Evolutionary conservation across 2,888 invertebrate genomes (phyloP).

Genomic region (Stenchaetothrips biformis): DNA sequence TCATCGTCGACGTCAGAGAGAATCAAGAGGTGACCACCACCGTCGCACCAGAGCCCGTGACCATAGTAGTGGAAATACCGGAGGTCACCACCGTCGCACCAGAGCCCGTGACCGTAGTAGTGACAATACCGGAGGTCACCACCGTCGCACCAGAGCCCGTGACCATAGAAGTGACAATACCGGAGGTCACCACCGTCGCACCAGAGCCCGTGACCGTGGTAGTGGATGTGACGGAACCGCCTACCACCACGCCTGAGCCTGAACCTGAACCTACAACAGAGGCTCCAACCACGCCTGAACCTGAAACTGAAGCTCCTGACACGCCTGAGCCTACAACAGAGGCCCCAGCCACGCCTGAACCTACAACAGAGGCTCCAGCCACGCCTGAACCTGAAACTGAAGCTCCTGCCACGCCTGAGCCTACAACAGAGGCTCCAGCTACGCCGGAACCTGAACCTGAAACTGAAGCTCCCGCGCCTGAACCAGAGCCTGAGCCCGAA

Average conservation of each 20-base stretch:
- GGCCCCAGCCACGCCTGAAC: not conserved
- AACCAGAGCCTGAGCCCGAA: not conserved
- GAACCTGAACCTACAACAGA: not conserved
- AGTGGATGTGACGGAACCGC: not conserved
- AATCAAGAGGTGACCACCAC: not conserved
- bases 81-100: not conserved
- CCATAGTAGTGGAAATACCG: not conserved
- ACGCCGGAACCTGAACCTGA: not conserved
- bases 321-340: not conserved
- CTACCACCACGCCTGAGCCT: not conserved
- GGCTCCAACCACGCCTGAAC: not conserved
- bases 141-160: not conserved
- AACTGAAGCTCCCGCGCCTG: not conserved
- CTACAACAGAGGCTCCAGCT: not conserved
- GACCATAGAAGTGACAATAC: not conserved
- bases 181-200: not conserved
- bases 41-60: not conserved
- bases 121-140: not conserved
- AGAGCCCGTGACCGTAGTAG: not conserved
- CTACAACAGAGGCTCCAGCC: not conserved
- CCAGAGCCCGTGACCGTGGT: not conserved
- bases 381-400: not conserved
- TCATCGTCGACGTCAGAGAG: not conserved
- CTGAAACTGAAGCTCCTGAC: not conserved
- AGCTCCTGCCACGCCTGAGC: not conserved